Evolutionary conservation across 1,140 invertebrate species (phyloP).

Genomic region (Drosophila navojoa): DNA sequence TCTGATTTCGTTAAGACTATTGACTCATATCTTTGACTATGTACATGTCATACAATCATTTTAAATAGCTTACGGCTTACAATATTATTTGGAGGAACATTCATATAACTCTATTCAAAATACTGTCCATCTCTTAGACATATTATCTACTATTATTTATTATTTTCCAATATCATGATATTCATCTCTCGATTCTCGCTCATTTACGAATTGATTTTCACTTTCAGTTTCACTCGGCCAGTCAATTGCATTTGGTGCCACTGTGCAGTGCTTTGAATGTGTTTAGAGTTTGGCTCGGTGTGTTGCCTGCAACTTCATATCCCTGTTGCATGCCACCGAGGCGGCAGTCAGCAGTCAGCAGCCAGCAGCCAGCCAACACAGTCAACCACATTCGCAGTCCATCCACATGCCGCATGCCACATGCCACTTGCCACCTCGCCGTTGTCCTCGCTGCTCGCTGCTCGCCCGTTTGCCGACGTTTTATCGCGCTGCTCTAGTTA

Average conservation of each 20-base stretch:
- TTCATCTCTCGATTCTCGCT: too few relatives aligned
- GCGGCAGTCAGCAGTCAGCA: background rate
- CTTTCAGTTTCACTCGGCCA: too few relatives aligned
- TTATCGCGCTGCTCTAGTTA: slow-evolving; percentile 70
- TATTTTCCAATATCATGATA: too few relatives aligned
- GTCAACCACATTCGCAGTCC: slow-evolving; percentile 9
- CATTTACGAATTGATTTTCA: too few relatives aligned
- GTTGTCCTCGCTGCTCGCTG: background rate
- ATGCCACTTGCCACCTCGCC: slow-evolving; percentile 12
- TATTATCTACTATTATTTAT: background rate
- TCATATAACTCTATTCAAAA: too few relatives aligned
- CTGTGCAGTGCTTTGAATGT: slow-evolving; percentile 58
- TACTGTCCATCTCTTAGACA: background rate
- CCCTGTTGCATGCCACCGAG: slow-evolving; percentile 28
- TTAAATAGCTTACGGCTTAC: too few relatives aligned
- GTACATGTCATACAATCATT: too few relatives aligned
- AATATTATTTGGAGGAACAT: too few relatives aligned
- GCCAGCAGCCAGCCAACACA: background rate
- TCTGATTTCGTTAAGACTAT: too few relatives aligned
- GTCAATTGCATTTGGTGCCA: slow-evolving; percentile 16
- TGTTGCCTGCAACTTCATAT: slow-evolving; percentile 42
- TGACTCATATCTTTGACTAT: too few relatives aligned
- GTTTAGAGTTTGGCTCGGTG: slow-evolving; percentile 52
- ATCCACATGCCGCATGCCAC: slow-evolving; percentile 16
- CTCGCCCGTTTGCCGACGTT: slow-evolving; percentile 24